Percentiles rank a stretch among this genome's conserved stretches.
Conservation (phyloP, 2,888 invertebrate genomes). For the Operophtera brumata region DNA sequence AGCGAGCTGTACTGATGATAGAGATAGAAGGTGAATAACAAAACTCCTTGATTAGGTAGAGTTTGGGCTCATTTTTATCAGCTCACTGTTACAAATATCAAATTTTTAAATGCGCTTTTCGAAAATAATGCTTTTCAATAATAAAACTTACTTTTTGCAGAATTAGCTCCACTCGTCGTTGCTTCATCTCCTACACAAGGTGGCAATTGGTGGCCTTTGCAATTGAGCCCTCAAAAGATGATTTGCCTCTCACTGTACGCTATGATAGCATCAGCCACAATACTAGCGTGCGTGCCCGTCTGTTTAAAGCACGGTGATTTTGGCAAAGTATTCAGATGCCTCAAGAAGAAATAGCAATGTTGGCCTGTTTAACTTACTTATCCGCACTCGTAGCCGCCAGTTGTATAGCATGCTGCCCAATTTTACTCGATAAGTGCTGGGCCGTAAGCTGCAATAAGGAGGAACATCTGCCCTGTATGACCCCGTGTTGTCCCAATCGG, state of each 20-base stretch:
- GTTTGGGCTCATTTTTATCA: no score
- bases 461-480: conserved; percentile 41
- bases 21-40: no score
- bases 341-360: conserved; percentile 58
- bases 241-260: conserved; percentile 71
- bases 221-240: conserved; percentile 49
- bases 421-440: conserved; percentile 50
- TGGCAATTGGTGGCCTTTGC: conserved; percentile 3
- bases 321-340: conserved; percentile 56
- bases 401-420: conserved; percentile 54
- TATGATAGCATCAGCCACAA: conserved; percentile 63
- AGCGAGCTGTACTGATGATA: no score
- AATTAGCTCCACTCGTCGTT: conserved; percentile 6
- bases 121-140: no score
- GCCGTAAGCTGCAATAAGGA: conserved; percentile 30
- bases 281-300: conserved; percentile 67
- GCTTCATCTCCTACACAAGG: conserved; percentile 4
- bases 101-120: no score
- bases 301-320: conserved; percentile 59
- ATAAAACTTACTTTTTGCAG: conserved; percentile 14
- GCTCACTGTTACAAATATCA: no score
- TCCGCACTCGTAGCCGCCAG: conserved; percentile 50
- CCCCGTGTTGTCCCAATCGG: conserved; percentile 50
- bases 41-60: no score
- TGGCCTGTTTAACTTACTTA: conserved; percentile 53